Base-by-base conservation (phyloP, 2,888 invertebrate genomes). In the Ochlodes sylvanus region DNA sequence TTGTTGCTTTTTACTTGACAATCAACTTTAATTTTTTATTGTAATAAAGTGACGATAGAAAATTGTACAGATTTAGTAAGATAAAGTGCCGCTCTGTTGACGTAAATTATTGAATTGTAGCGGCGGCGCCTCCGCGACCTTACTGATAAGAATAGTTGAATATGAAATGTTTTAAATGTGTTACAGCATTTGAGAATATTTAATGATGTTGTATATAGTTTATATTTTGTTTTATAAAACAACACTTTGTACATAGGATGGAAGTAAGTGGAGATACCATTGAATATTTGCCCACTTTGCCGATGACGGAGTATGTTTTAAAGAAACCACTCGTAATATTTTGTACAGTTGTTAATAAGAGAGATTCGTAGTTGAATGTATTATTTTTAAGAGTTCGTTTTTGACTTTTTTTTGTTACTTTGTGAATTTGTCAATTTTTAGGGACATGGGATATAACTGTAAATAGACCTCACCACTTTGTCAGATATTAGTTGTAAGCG, bases 351-450 rank as follows among this genome's bases (percentile, higher is more conserved):
- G 90, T 92, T 92, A 84, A 68, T 68, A 68, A 87, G 86, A 83
- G 88, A 90, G 87, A 91, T 90, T 91, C 83, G 86, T 90, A 92
- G 87, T 86, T 89, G 87, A 91, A 90, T 88, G 85, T 86, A 88
- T 89, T 91, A 89, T 87, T 89, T 90, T 87, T 88, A 91, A 85
- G 85, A 81, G 85, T 89, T 89, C 82, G 86, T 88, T 91, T 90
- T 86, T 86, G 83, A 87, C 80, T 80, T 83, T 85, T 83, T 87
- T 93, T 95, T 95, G 92, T 94, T 95, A 94, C 88, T 52, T 52
- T 94, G 94, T 94, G 94, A 94, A 94, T 94, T 94, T 94, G 95
- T 95, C 95, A 95, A 95, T 95, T 95, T 95, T 94, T 95, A 95
- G 95, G 95, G 94, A 95, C 95, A 94, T 94, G 95, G 95, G 94